Evolutionary conservation across 1,140 invertebrate genomes (phyloP), one percentile per base, ranked within the genome.

Genomic region (Macrobrachium nipponense): DNA sequence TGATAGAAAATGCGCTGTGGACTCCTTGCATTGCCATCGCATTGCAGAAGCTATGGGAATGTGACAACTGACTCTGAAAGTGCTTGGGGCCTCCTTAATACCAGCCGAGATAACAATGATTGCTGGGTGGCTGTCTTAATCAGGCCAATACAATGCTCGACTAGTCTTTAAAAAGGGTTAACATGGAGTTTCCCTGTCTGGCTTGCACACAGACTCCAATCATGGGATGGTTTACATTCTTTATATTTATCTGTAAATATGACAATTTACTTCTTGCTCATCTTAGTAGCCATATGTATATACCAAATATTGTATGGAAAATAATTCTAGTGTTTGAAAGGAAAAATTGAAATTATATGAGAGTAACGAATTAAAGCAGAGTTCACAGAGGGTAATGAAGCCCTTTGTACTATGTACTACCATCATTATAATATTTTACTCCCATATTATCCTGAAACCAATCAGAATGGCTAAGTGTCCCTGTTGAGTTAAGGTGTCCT

Each of bases 141-240:
- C 58, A 60, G 70, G 59, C 58, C 17, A 44, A 79, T 85, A 85
- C 60, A 85, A 79, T 72, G 75, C 75, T 85, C 20, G 82, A 85
- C 82, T 86, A 80, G 77, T 86, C 77, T 80, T 84, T 86, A 80
- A 70, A 51, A 51, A 73, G 83, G 77, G 77, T 80, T 72, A 75
- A 72, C 68, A 59, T 73, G 77, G 77, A 73, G 77, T 86, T 73
- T 27, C 62, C 82, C 76, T 78, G 59, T 60, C 64, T 79, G 66
- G 70, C 59, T 43, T 79, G 66, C 60, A 73, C 60, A 73, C 44
- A 77, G 44, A 77, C 44, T 20, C 18, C 62, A 79, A 79, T 85
- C 83, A 86, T 86, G 83, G 76, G 83, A 80, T 80, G 77, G 83
- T 86, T 86, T 79, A 86, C 83, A 86, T 80, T 86, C 77, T 85